Conservation (phyloP, 2,113 vertebrate species). For the Astatoreochromis straeleni region DNA sequence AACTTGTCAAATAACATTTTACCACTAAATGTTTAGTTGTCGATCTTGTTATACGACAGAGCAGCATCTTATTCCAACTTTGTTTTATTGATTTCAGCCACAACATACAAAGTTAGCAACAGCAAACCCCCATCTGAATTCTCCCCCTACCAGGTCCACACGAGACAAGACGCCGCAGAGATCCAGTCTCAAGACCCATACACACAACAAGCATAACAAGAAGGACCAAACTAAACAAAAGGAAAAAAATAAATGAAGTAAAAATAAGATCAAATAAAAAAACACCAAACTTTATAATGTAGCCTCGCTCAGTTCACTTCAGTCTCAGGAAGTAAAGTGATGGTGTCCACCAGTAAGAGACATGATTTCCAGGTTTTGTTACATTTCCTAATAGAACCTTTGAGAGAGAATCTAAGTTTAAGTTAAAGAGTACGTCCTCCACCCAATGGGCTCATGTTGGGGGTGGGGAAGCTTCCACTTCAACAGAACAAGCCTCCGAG, state of each 20-base stretch:
- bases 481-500: background rate
- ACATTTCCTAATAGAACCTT: background rate
- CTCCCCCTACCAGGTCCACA: background rate
- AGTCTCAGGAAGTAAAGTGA: background rate
- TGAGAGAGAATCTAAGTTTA: background rate
- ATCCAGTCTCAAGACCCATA: fast-evolving
- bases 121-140: background rate
- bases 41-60: background rate
- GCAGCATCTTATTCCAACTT: fast-evolving
- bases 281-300: background rate
- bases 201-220: background rate
- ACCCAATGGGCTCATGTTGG: background rate
- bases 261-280: fast-evolving
- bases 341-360: background rate
- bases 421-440: background rate
- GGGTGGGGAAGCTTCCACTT: background rate
- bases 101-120: background rate
- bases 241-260: background rate
- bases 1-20: fast-evolving
- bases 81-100: background rate
- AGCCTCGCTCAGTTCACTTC: background rate
- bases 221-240: background rate
- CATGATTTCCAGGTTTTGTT: background rate
- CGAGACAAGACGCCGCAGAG: fast-evolving
- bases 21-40: background rate